Base-by-base conservation (phyloP, 2,113 vertebrate species). In the Prunella himalayana region DNA sequence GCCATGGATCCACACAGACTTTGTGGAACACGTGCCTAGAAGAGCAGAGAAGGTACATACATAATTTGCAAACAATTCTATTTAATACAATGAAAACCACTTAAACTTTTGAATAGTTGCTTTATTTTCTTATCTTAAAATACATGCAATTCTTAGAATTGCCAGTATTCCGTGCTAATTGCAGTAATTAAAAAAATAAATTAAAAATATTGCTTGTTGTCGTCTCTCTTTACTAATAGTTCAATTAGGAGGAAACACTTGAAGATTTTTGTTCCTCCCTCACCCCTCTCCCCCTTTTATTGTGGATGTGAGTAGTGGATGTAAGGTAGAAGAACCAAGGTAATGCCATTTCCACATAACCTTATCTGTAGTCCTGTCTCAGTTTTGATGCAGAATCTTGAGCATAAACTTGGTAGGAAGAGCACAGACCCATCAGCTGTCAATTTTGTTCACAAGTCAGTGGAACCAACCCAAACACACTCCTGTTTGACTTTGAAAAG, bases 1-100 rank as follows among this genome's bases (percentile, higher is more conserved):
- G 98, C 99, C 99, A 99, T 2, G 99, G 99, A 94, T 99, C 99
- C 95, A 99, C 99, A 72, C 99, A 99, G 92, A 98, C 97, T 96
- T 99, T 99, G 97, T 99, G 99, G 97, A 99, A 99, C 97, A 99
- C 99, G 39, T 99, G 99, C 98, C 99, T 99, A 90, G 37, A 96
- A 96, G 75, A 94, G 94, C 57, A 65, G 31, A 97, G 17, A 92
- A 66, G 25, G 13, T 33, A 87, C 56, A 54, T 3, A 82, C 0
- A 47, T 14, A 50, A 51, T 69, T 77, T 54, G 28, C 33, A 81
- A 90, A 70, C 35, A 72, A 31, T 25, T 86, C 51, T 35, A 19
- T 45, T 70, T 49, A 41, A 37, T 30, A 57, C 24, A 54, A 50
- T 9, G 28, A 61, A 21, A 90, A 73, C 6, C 20, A 39, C 13